Evolutionary conservation across 2,113 vertebrate genomes (phyloP).

Genomic region (Xiphophorus hellerii): DNA sequence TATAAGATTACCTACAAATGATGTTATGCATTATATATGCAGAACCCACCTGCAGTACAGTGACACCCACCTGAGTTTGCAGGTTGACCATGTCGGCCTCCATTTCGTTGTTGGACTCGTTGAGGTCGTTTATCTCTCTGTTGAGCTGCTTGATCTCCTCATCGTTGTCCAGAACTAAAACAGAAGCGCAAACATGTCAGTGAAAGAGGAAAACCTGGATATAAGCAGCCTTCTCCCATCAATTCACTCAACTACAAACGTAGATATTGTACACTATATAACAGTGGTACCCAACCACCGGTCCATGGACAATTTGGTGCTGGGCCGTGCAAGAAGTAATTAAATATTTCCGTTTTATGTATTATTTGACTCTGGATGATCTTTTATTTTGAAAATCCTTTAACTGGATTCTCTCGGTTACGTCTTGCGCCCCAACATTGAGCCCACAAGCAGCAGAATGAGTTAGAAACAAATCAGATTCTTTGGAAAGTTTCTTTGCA

Average conservation of each 20-base stretch:
- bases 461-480: too few species aligned
- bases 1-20: too few species aligned
- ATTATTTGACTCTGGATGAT: too few species aligned
- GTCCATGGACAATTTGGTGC: too few species aligned
- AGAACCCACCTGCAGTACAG: background rate
- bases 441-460: too few species aligned
- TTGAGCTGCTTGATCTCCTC: conserved; percentile 98
- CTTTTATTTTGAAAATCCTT: too few species aligned
- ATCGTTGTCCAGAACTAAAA: conserved; percentile 92
- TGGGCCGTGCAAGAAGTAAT: too few species aligned
- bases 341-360: too few species aligned
- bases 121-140: conserved; percentile 97
- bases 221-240: background rate
- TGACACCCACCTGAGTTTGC: conserved; percentile 90
- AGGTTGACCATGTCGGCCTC: conserved; percentile 97
- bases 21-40: background rate
- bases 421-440: too few species aligned
- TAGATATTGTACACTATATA: background rate
- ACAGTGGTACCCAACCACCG: too few species aligned
- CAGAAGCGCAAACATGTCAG: background rate
- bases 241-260: background rate
- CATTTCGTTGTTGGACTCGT: conserved; percentile 97
- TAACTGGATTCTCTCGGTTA: too few species aligned
- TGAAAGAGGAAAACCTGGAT: background rate
- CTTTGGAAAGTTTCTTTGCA: too few species aligned